Evolutionary conservation across 2,888 invertebrate genomes (phyloP).

Genomic region (Nephrotoma flavescens): DNA sequence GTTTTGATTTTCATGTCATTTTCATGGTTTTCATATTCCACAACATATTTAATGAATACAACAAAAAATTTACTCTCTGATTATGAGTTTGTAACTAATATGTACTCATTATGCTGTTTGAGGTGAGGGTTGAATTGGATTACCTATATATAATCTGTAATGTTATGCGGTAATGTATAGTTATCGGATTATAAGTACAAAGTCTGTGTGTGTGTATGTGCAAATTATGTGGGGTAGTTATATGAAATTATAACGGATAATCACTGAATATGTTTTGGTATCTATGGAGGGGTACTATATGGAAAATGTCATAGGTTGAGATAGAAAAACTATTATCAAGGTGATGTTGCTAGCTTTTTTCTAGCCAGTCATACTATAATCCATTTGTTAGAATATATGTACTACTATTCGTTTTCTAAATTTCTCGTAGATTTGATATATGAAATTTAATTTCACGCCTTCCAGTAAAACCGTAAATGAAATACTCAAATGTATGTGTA

Average conservation of each 20-base stretch:
- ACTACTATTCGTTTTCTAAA: too few relatives aligned
- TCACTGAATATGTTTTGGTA: background rate
- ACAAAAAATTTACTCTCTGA: background rate
- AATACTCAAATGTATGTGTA: too few relatives aligned
- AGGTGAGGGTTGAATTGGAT: background rate
- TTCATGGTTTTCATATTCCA: background rate
- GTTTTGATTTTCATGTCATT: background rate
- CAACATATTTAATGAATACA: background rate
- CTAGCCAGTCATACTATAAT: too few relatives aligned
- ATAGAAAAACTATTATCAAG: too few relatives aligned
- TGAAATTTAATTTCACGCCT: too few relatives aligned
- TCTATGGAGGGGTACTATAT: background rate
- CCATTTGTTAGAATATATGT: too few relatives aligned
- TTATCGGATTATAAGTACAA: background rate
- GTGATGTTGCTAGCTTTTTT: too few relatives aligned
- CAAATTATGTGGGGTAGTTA: background rate
- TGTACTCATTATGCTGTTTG: background rate
- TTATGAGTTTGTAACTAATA: background rate
- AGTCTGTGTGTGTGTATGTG: background rate
- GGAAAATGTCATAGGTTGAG: background rate
- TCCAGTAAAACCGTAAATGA: too few relatives aligned
- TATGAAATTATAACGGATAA: background rate
- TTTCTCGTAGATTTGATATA: too few relatives aligned
- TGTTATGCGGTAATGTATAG: background rate
- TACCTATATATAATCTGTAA: background rate